Conservation (phyloP, 2,888 invertebrate species). For the Eulithis testata region DNA sequence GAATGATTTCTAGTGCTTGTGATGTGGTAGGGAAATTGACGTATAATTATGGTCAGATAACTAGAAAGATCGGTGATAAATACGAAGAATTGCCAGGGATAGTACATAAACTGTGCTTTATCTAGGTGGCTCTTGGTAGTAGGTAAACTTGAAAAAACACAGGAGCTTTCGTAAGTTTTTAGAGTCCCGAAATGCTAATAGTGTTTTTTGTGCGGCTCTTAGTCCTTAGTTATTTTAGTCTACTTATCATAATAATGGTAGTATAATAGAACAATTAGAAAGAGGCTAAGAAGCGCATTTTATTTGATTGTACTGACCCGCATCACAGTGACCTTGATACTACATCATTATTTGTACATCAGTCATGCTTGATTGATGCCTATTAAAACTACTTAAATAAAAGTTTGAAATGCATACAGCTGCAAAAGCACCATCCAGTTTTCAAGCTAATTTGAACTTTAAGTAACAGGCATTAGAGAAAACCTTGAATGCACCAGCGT, state of each 20-base stretch:
- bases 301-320: slow-evolving; percentile 60
- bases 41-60: slow-evolving; percentile 53
- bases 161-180: no score
- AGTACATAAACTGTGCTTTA: slow-evolving; percentile 14
- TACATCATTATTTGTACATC: slow-evolving; percentile 69
- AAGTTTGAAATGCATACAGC: slow-evolving; percentile 48
- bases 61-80: slow-evolving; percentile 31
- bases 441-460: slow-evolving; percentile 43
- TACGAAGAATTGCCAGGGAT: slow-evolving; percentile 14
- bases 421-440: slow-evolving; percentile 36
- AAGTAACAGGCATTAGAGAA: slow-evolving; percentile 37
- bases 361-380: slow-evolving; percentile 63
- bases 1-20: slow-evolving; percentile 53
- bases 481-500: slow-evolving; percentile 32
- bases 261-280: slow-evolving; percentile 10
- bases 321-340: slow-evolving; percentile 68
- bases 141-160: no score
- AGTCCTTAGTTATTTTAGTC: no score
- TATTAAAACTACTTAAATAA: slow-evolving; percentile 54
- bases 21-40: slow-evolving; percentile 56
- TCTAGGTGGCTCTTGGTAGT: neutral
- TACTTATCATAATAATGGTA: slow-evolving; percentile 42
- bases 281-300: slow-evolving; percentile 52
- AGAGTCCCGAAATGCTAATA: no score
- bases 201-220: no score